Evolutionary conservation across 2,113 vertebrate species (phyloP), one percentile per base, ranked within the genome.

Genomic region (Oreotrochilus melanogaster): DNA sequence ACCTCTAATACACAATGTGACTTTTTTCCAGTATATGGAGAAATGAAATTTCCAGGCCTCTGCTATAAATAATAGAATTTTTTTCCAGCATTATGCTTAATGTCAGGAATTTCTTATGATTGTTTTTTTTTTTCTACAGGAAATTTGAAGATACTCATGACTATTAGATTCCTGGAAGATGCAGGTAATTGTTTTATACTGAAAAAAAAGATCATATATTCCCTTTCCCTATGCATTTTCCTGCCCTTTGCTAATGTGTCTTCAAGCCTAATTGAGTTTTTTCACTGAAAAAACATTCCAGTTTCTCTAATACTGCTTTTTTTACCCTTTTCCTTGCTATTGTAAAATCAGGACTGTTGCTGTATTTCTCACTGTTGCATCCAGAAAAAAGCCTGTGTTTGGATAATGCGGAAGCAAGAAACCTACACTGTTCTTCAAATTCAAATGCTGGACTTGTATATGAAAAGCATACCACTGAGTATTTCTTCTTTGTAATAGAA

Each of bases 121-220:
- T 90, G 4, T 21, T 8, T 95, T 82, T 97, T 56, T 97, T 92
- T 35, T 37, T 54, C 43, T 65, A 31, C 83, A 98, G 98, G 96
- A 95, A 94, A 73, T 88, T 31, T 93, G 96, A 96, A 96, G 96
- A 97, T 88, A 97, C 92, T 97, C 96, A 98, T 98, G 98, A 62
- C 73, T 93, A 48, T 93, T 95, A 98, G 83, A 97, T 95, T 66
- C 78, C 74, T 96, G 89, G 90, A 96, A 89, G 78, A 92, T 97
- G 95, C 97, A 98, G 98, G 98, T 98, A 98, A 97, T 51, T 64
- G n/a, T 51, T 92, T 92, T 42, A 57, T 88, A 67, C 45, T 78
- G n/a, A 69, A 93, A 78, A 74, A 72, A 61, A 54, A 39, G 39
- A 23, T 4, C 1, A 8, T 31, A 54, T 48, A n/a, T 64, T 58